Conservation (phyloP, 2,888 invertebrate genomes). For the Tiphia femorata region DNA sequence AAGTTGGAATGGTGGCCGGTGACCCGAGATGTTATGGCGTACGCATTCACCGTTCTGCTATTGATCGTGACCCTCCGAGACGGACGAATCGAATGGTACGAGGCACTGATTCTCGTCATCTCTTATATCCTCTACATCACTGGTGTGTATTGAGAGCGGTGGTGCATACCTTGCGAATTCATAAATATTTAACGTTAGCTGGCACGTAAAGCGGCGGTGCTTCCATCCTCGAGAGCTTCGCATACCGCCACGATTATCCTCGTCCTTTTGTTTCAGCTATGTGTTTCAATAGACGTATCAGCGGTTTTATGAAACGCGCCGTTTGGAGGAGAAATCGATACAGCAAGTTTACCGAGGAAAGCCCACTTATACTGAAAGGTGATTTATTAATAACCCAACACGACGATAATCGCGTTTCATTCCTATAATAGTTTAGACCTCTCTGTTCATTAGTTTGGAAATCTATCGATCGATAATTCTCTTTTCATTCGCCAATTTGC, state of each 20-base stretch:
- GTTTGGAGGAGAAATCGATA: slow-evolving; percentile 71
- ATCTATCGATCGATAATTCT: slow-evolving; percentile 14
- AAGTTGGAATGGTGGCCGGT: slow-evolving; percentile 84
- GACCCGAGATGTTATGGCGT: slow-evolving; percentile 81
- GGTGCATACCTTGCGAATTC: too few relatives aligned
- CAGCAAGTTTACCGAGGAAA: slow-evolving; percentile 71
- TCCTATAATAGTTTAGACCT: too few relatives aligned
- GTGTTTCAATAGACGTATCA: slow-evolving; percentile 76
- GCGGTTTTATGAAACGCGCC: slow-evolving; percentile 70
- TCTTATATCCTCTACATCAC: slow-evolving; percentile 80
- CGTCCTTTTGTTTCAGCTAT: slow-evolving; percentile 72
- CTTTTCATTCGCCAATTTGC: background rate
- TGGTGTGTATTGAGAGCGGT: slow-evolving; percentile 71
- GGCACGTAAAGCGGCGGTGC: too few relatives aligned
- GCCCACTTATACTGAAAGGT: slow-evolving; percentile 57
- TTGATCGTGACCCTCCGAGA: slow-evolving; percentile 80
- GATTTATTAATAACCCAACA: too few relatives aligned
- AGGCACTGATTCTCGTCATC: slow-evolving; percentile 78
- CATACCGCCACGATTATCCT: too few relatives aligned
- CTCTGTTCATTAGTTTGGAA: too few relatives aligned
- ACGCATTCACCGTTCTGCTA: slow-evolving; percentile 78
- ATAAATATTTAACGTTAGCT: too few relatives aligned
- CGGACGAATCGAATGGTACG: slow-evolving; percentile 81
- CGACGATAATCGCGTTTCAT: too few relatives aligned
- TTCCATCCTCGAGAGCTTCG: too few relatives aligned